Evolutionary conservation across 2,113 vertebrate species (phyloP).

Genomic region (Oncorhynchus keta): DNA sequence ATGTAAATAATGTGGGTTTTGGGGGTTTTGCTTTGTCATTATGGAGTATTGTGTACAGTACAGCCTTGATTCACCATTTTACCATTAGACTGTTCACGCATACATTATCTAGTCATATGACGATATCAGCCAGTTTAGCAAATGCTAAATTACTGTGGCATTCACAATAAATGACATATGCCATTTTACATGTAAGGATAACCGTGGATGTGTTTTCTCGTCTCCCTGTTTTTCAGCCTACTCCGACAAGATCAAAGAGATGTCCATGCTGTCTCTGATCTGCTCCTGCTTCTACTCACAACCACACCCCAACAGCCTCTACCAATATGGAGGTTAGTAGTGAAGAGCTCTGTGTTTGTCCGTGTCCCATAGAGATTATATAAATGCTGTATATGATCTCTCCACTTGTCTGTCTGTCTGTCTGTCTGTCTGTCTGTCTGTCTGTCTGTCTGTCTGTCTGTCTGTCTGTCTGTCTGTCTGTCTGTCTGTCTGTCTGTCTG

Average conservation of each 20-base stretch:
- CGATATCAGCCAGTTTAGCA: background rate
- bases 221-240: conserved; percentile 79
- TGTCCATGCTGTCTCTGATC: conserved; percentile 86
- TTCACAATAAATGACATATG: background rate
- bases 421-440: no score
- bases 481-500: background rate
- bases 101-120: background rate
- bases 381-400: no score
- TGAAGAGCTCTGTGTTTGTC: no score
- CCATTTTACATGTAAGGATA: background rate
- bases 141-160: background rate
- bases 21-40: no score
- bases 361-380: no score
- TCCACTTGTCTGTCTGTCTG: no score
- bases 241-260: conserved; percentile 94
- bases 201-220: background rate
- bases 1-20: no score
- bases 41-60: no score
- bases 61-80: no score
- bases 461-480: no score
- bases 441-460: no score
- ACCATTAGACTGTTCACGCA: no score
- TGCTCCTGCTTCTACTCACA: conserved; percentile 89
- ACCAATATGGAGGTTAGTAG: conserved; percentile 82
- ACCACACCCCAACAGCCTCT: conserved; percentile 82